phyloP scores from a whole-genome alignment of 1,140 invertebrate genomes.

The Mercenaria mercenaria region DNA sequence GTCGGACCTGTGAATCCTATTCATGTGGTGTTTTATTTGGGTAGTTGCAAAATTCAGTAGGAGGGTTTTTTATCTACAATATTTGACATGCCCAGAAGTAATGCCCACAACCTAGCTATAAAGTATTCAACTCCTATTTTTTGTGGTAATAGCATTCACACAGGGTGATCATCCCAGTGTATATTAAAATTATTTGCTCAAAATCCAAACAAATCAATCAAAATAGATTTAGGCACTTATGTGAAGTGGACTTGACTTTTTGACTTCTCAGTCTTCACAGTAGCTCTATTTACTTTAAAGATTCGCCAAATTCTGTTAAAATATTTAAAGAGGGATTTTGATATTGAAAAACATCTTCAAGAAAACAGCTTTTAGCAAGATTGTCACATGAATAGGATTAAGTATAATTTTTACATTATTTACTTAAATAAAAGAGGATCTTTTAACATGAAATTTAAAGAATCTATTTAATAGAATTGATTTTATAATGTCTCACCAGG shows the following conservation, averaged over 20 bases:
- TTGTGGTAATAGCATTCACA: too few species aligned
- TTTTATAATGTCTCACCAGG: neutral
- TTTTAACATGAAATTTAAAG: neutral
- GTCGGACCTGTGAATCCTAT: too few species aligned
- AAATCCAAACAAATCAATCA: constrained; percentile 8
- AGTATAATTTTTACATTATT: constrained; percentile 16
- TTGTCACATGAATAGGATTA: neutral
- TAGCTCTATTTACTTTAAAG: constrained; percentile 4
- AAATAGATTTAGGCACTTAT: neutral
- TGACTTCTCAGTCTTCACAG: constrained; percentile 14
- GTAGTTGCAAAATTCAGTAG: too few species aligned
- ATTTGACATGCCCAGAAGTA: too few species aligned
- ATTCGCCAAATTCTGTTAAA: neutral
- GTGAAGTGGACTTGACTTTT: neutral
- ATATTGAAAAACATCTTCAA: constrained; percentile 10
- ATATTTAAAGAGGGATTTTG: neutral
- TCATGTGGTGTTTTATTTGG: too few species aligned
- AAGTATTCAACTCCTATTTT: too few species aligned
- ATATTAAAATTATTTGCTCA: too few species aligned
- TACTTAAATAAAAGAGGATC: neutral
- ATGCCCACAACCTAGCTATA: too few species aligned
- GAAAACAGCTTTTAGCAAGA: neutral
- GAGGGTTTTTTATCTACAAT: too few species aligned
- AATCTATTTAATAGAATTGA: neutral
- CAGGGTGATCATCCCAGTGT: too few species aligned